These are phyloP conservation scores for Mobula birostris DNA, from an alignment of 2,113 vertebrate species.

Conservation along the genomic window DNA sequence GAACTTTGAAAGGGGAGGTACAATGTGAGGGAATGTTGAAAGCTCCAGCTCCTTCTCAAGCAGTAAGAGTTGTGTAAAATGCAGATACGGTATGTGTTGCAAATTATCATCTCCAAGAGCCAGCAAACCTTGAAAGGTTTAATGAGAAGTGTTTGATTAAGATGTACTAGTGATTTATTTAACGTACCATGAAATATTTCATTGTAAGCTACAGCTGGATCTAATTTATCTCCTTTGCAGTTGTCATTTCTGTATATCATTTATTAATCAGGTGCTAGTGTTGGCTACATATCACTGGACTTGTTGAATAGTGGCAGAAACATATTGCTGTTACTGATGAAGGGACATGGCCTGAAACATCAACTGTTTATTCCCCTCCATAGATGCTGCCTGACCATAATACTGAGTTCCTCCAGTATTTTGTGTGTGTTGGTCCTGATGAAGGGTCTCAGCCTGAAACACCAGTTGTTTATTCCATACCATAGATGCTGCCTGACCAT, in stretches of 20 bases:
- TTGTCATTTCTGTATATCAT: neutral
- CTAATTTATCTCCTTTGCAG: neutral
- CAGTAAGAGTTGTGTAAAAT: too few relatives aligned
- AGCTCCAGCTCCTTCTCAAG: conserved; percentile 5
- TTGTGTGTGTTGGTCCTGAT: too few relatives aligned
- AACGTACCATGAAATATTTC: neutral
- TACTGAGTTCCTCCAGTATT: too few relatives aligned
- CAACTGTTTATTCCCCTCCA: too few relatives aligned
- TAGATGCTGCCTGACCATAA: too few relatives aligned
- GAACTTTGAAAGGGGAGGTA: neutral
- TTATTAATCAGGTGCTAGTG: neutral
- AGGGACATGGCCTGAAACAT: too few relatives aligned
- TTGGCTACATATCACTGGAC: neutral
- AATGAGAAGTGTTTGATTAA: conserved; percentile 23
- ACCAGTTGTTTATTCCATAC: too few relatives aligned
- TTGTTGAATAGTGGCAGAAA: neutral
- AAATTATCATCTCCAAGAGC: neutral
- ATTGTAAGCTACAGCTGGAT: neutral
- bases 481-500: too few relatives aligned
- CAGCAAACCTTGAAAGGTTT: neutral
- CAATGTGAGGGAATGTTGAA: neutral
- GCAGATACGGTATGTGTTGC: neutral
- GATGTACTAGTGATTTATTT: conserved; percentile 1
- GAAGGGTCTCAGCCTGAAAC: too few relatives aligned
- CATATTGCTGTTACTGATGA: neutral